A percentile compares a stretch with the other conserved stretches of the same genome.
phyloP scores from a whole-genome alignment of 2,113 vertebrate genomes.

The Eudyptes chrysolophus region DNA sequence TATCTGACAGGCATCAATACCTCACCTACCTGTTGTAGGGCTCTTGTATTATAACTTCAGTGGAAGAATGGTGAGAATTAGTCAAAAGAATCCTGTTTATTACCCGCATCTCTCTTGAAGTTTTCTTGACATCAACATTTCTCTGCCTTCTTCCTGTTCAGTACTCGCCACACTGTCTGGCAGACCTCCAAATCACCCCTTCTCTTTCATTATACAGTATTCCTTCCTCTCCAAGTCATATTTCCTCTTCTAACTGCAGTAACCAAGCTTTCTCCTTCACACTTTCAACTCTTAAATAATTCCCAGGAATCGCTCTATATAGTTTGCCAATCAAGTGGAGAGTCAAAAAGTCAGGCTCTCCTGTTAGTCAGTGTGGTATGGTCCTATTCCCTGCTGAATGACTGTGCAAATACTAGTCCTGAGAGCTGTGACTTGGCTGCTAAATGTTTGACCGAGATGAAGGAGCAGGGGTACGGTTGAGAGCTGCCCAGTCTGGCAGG shows the following conservation, averaged over 20 bases:
- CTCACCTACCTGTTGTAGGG: background rate
- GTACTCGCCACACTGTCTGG: background rate
- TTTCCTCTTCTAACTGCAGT: background rate
- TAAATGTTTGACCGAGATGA: background rate
- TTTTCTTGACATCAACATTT: background rate
- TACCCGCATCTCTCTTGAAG: fast-evolving
- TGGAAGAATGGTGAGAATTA: background rate
- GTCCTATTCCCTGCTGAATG: background rate
- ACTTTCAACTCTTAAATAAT: background rate
- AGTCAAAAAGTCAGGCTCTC: background rate
- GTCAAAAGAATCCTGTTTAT: background rate
- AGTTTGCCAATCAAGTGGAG: background rate
- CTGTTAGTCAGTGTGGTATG: background rate
- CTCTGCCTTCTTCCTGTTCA: background rate
- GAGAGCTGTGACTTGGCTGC: background rate
- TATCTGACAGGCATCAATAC: background rate
- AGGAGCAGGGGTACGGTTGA: fast-evolving
- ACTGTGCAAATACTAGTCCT: background rate
- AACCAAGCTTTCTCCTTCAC: background rate
- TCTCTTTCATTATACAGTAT: background rate
- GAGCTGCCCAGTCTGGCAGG: background rate
- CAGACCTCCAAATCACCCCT: background rate
- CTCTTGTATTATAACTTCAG: background rate
- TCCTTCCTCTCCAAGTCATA: background rate
- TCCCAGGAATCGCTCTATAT: background rate